Evolutionary conservation across 1,140 invertebrate species (phyloP).

Genomic region (Harlomillsia oculata): DNA sequence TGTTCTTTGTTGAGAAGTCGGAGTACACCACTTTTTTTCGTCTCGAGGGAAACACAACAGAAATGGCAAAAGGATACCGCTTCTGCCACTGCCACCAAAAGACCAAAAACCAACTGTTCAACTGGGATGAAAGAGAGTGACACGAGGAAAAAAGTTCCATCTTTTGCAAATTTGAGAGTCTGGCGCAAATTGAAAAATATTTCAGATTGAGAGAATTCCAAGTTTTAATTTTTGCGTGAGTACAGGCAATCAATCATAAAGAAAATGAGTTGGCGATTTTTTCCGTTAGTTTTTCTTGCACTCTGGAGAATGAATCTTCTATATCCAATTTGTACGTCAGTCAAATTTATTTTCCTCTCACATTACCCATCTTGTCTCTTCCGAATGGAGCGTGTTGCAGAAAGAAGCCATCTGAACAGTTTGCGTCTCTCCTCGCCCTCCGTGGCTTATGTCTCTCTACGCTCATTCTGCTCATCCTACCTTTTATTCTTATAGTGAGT

Average conservation of each 20-base stretch:
- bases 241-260: conserved; percentile 31
- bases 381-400: too few species aligned
- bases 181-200: conserved; percentile 27
- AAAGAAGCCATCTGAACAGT: too few species aligned
- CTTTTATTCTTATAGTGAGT: too few species aligned
- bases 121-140: neutral
- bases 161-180: neutral
- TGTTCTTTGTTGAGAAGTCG: neutral
- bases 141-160: too few species aligned
- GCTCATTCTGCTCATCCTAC: neutral
- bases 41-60: neutral
- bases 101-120: too few species aligned
- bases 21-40: neutral
- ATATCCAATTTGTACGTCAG: conserved; percentile 15
- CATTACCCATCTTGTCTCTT: conserved; percentile 12
- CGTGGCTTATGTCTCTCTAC: neutral
- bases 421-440: too few species aligned
- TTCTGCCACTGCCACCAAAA: too few species aligned
- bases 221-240: conserved; percentile 36
- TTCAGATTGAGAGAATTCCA: conserved; percentile 10
- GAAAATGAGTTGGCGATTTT: conserved; percentile 33
- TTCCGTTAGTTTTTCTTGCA: conserved; percentile 18
- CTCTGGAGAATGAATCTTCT: neutral
- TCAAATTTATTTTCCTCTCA: conserved; percentile 22
- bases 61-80: too few species aligned